Conservation (phyloP, 2,797 vertebrate genomes). For the Pyrocephalus nanus region DNA sequence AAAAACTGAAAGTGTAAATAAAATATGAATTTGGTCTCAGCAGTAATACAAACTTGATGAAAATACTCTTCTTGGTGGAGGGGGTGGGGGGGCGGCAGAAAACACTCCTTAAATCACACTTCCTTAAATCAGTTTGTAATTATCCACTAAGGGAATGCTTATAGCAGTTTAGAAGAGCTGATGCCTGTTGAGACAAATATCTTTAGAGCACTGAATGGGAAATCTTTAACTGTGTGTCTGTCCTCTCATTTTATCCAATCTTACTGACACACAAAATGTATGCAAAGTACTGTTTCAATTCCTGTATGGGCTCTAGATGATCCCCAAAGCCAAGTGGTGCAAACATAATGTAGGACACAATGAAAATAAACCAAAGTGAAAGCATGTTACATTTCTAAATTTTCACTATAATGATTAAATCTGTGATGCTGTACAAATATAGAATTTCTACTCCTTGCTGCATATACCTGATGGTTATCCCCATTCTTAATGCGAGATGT, state of each 20-base stretch:
- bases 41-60: background rate
- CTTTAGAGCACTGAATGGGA: background rate
- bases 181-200: background rate
- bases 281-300: rapidly evolving
- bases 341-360: background rate
- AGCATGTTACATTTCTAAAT: background rate
- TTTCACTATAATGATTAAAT: background rate
- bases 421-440: rapidly evolving
- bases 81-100: too few relatives aligned
- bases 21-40: background rate
- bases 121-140: background rate
- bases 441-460: background rate
- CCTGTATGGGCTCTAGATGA: background rate
- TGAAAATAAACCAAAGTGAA: background rate
- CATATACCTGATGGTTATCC: background rate
- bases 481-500: rapidly evolving
- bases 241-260: background rate
- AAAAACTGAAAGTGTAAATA: background rate
- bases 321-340: background rate
- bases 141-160: background rate
- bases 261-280: rapidly evolving
- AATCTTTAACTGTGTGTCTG: background rate
- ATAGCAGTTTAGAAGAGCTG: background rate
- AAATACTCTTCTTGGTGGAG: background rate
- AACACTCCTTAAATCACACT: background rate